These are phyloP conservation scores for Etia nguti DNA, from an alignment of 2,113 vertebrate species.

Conservation along the genomic window DNA sequence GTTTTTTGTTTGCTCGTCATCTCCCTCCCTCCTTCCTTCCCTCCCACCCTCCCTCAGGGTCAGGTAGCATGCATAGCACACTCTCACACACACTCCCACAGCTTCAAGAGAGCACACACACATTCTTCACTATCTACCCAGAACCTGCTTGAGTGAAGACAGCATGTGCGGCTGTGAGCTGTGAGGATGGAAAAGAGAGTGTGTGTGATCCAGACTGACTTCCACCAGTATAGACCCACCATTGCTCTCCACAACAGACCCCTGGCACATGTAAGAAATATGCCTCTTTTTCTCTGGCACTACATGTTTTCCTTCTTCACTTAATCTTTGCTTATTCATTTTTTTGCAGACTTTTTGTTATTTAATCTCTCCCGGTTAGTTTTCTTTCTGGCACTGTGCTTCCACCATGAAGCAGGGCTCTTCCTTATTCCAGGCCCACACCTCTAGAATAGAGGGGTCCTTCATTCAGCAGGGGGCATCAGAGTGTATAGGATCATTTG, in stretches of 20 bases:
- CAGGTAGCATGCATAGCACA: constrained; percentile 66
- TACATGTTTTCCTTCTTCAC: not conserved
- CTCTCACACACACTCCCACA: constrained; percentile 29
- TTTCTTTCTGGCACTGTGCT: not conserved
- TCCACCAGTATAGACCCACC: constrained; percentile 76
- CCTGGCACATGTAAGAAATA: constrained; percentile 67
- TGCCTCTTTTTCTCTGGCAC: not conserved
- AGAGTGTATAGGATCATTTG: not conserved
- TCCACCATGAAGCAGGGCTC: not conserved
- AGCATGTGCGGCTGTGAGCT: constrained; percentile 61
- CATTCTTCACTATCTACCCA: constrained; percentile 47
- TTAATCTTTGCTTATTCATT: not conserved
- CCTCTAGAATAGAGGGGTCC: not conserved
- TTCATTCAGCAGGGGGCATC: constrained; percentile 26
- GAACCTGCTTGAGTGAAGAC: constrained; percentile 50
- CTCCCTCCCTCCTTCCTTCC: constrained; percentile 4
- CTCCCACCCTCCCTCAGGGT: constrained; percentile 48
- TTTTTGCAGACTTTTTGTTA: not conserved
- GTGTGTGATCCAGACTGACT: constrained; percentile 80
- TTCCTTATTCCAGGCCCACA: not conserved
- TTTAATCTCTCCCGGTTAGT: not conserved
- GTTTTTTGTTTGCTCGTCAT: constrained; percentile 61
- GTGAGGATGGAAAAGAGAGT: constrained; percentile 79
- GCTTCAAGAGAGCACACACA: constrained; percentile 4
- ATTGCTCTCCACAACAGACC: constrained; percentile 52